Conservation (phyloP, 2,113 vertebrate species). For the Chaenogobius annularis region DNA sequence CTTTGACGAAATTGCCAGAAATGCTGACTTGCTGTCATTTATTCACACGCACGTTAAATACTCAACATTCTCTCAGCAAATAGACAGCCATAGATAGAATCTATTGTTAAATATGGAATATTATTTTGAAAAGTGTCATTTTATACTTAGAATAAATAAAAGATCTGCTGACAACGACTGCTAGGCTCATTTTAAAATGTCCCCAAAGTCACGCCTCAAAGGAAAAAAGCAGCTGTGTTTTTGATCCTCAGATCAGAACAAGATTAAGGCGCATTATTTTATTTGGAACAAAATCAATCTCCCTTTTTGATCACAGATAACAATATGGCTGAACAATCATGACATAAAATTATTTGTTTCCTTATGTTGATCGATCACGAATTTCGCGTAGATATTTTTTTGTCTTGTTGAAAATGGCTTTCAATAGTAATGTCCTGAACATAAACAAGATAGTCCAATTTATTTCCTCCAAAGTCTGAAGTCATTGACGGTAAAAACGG, state of each 20-base stretch:
- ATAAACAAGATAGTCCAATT: too few relatives aligned
- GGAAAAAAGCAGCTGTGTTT: not conserved
- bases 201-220: not conserved
- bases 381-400: too few relatives aligned
- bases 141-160: not conserved
- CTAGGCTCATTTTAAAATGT: not conserved
- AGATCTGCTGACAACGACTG: not conserved
- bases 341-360: not conserved
- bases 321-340: too few relatives aligned
- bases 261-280: not conserved
- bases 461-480: too few relatives aligned
- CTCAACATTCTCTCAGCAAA: not conserved
- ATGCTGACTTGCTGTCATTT: too few relatives aligned
- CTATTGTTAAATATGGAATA: not conserved
- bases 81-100: not conserved
- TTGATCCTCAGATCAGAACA: not conserved
- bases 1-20: not conserved
- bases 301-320: not conserved
- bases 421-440: too few relatives aligned
- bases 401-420: too few relatives aligned
- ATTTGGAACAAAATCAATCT: not conserved
- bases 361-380: too few relatives aligned
- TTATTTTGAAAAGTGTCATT: not conserved
- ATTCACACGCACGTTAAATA: too few relatives aligned
- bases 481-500: too few relatives aligned